Percentiles rank a stretch among this genome's conserved stretches.
phyloP scores from a whole-genome alignment of 2,888 invertebrate genomes.

The Drosophila multiciliata region DNA sequence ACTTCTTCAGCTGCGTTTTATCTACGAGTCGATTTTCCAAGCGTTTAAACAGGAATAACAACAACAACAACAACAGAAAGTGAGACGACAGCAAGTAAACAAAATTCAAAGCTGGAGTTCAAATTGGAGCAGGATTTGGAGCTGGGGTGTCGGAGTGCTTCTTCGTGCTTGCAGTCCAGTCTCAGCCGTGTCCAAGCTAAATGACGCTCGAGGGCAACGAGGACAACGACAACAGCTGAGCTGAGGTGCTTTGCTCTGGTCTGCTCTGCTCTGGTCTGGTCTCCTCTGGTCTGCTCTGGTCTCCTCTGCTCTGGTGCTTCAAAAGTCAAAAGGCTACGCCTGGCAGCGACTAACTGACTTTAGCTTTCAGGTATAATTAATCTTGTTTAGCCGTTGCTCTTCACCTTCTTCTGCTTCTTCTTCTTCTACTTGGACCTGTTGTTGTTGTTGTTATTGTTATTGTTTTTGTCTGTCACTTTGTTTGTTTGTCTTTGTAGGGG shows the following conservation, averaged over 20 bases:
- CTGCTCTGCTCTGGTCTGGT: slow-evolving; percentile 3
- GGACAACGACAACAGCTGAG: slow-evolving; percentile 52
- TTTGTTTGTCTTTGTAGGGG: slow-evolving; percentile 62
- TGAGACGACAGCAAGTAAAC: slow-evolving; percentile 56
- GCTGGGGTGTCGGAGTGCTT: background rate
- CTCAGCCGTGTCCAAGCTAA: slow-evolving; percentile 49
- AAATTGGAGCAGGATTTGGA: background rate
- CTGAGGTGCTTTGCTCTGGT: slow-evolving; percentile 10
- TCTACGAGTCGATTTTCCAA: slow-evolving; percentile 76
- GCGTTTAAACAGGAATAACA: slow-evolving; percentile 68
- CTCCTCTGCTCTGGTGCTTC: slow-evolving; percentile 27
- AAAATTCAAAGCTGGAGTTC: slow-evolving; percentile 42
- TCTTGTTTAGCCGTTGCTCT: slow-evolving; percentile 79
- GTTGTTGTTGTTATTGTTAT: slow-evolving; percentile 25
- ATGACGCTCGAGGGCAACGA: slow-evolving; percentile 75
- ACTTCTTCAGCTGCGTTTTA: slow-evolving; percentile 70
- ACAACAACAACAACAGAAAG: slow-evolving; percentile 22
- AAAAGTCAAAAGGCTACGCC: slow-evolving; percentile 76
- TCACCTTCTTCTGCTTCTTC: slow-evolving; percentile 36
- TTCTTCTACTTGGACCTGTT: slow-evolving; percentile 4
- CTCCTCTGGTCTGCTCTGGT: background rate
- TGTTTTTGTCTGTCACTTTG: slow-evolving; percentile 65
- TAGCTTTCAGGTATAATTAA: slow-evolving; percentile 84
- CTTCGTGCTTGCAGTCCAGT: slow-evolving; percentile 20
- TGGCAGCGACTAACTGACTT: slow-evolving; percentile 71